Percentiles rank a stretch among this genome's conserved stretches.
Conservation (phyloP, 64 coral and sea anemone species). For the Dendronephthya gigantea region DNA sequence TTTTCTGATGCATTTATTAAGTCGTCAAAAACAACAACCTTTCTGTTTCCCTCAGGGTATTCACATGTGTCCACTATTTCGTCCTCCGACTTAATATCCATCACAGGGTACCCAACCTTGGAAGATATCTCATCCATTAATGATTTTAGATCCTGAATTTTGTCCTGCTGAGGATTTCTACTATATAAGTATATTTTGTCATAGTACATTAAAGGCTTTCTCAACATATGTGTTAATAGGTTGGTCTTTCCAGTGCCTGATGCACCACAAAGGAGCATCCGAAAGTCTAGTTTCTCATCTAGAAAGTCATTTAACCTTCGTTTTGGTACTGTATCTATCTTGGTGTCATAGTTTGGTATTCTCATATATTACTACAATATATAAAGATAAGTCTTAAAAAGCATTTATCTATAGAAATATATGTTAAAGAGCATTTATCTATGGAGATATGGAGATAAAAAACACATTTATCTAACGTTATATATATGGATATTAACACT, state of each 20-base stretch:
- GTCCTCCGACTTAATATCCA: not conserved
- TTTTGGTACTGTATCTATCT: too few species aligned
- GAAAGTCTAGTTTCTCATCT: too few species aligned
- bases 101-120: not conserved
- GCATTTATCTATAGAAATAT: too few species aligned
- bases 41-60: slow-evolving; percentile 7
- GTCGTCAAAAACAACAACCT: slow-evolving; percentile 10
- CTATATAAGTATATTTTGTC: slow-evolving; percentile 26
- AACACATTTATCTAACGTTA: too few species aligned
- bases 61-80: not conserved
- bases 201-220: not conserved
- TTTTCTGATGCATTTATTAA: not conserved
- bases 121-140: slow-evolving; percentile 13
- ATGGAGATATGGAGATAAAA: too few species aligned
- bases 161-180: slow-evolving; percentile 1
- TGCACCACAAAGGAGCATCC: not conserved
- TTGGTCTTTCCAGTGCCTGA: not conserved
- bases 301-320: too few species aligned
- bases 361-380: too few species aligned
- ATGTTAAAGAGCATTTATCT: too few species aligned
- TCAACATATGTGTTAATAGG: not conserved
- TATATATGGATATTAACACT: not conserved
- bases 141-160: slow-evolving; percentile 5
- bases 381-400: too few species aligned
- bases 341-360: too few species aligned